phyloP scores from a whole-genome alignment of 1,140 invertebrate species.

The Drosophila dunni region DNA sequence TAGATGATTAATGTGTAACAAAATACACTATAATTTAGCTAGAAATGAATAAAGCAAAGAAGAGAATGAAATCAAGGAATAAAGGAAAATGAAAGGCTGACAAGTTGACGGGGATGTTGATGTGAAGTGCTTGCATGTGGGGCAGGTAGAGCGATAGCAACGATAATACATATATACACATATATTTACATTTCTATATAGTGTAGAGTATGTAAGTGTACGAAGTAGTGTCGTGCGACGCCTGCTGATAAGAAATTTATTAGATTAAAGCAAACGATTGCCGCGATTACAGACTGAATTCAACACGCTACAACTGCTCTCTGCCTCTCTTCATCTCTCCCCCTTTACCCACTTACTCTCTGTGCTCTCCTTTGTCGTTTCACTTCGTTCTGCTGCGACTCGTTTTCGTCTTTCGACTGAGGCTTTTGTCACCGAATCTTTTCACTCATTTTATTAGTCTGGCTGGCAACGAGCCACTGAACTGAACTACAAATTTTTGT shows the following conservation, averaged over 20 bases:
- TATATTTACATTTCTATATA: constrained; percentile 7
- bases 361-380: constrained; percentile 13
- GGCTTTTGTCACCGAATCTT: constrained; percentile 43
- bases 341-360: not conserved
- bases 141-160: constrained; percentile 49
- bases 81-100: constrained; percentile 41
- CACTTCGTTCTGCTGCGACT: constrained; percentile 36
- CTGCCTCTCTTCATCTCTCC: not conserved
- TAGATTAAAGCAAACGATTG: constrained; percentile 76
- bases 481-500: constrained; percentile 17
- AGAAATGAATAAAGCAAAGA: constrained; percentile 4
- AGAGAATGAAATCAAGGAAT: constrained; percentile 27
- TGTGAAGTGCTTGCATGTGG: constrained; percentile 46
- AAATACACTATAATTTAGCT: constrained; percentile 27
- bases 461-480: constrained; percentile 51
- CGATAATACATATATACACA: constrained; percentile 5
- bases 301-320: constrained; percentile 3
- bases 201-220: constrained; percentile 30
- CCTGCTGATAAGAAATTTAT: constrained; percentile 78
- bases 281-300: constrained; percentile 62
- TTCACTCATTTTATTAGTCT: constrained; percentile 59
- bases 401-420: constrained; percentile 39
- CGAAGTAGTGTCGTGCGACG: constrained; percentile 39
- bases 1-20: constrained; percentile 15
- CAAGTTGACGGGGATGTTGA: constrained; percentile 24